Conservation (phyloP, 2,113 vertebrate species). For the Procavia capensis region DNA sequence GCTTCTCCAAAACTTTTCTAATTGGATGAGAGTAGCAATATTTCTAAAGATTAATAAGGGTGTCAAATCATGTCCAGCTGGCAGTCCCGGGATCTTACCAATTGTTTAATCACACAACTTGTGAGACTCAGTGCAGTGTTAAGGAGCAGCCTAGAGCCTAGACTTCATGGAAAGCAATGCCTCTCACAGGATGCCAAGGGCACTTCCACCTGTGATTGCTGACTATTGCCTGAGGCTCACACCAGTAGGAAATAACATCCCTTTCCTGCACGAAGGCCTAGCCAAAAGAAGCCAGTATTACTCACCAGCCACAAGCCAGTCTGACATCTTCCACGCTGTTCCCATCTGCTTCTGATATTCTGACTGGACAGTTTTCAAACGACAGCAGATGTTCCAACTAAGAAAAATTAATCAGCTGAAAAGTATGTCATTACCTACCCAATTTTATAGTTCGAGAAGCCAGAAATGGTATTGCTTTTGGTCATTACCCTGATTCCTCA, state of each 20-base stretch:
- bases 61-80: slow-evolving; percentile 71
- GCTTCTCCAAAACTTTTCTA: slow-evolving; percentile 75
- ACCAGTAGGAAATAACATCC: not conserved
- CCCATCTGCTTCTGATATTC: slow-evolving; percentile 76
- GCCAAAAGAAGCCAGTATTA: slow-evolving; percentile 51
- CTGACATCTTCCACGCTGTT: slow-evolving; percentile 58
- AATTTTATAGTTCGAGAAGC: slow-evolving; percentile 58
- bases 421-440: slow-evolving; percentile 69
- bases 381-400: slow-evolving; percentile 69
- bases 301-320: slow-evolving; percentile 43
- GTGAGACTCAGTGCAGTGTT: not conserved
- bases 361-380: slow-evolving; percentile 76
- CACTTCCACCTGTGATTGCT: not conserved
- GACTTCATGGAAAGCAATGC: not conserved
- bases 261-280: not conserved
- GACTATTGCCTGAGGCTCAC: not conserved
- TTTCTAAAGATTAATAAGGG: slow-evolving; percentile 79
- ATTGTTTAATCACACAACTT: slow-evolving; percentile 54
- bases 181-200: not conserved
- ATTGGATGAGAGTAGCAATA: slow-evolving; percentile 58
- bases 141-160: not conserved
- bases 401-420: slow-evolving; percentile 69
- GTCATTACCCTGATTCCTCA: not conserved
- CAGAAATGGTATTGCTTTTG: slow-evolving; percentile 45
- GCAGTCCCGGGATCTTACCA: slow-evolving; percentile 2